Percentiles rank a stretch among this genome's conserved stretches.
Evolutionary conservation across 23 tunicate genomes (phyloP).

Genomic region (Trididemnum clinides): DNA sequence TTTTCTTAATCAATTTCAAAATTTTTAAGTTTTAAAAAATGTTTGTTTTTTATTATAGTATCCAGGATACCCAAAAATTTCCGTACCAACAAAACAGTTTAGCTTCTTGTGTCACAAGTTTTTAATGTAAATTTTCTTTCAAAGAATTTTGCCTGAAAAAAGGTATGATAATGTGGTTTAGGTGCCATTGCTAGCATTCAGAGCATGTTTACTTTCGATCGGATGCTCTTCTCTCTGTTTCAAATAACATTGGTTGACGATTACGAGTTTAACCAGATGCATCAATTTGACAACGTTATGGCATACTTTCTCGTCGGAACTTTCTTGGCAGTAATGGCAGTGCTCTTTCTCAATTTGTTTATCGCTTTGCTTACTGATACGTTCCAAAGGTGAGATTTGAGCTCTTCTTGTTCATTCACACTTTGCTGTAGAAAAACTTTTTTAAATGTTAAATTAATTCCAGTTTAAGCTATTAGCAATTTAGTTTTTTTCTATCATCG

Average conservation of each 20-base stretch:
- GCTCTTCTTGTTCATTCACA: too few species aligned
- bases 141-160: not conserved
- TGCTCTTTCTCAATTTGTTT: conserved; percentile 73
- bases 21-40: too few species aligned
- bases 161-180: not conserved
- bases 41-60: too few species aligned
- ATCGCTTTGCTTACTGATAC: conserved; percentile 91
- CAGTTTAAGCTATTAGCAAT: too few species aligned
- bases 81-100: too few species aligned
- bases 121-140: too few species aligned
- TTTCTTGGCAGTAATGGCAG: conserved; percentile 64
- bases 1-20: too few species aligned
- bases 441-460: too few species aligned
- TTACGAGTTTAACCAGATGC: conserved; percentile 76
- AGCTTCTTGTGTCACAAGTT: too few species aligned
- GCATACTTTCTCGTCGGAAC: conserved; percentile 71
- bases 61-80: too few species aligned
- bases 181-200: conserved; percentile 42
- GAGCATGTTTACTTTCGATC: conserved; percentile 69
- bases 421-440: too few species aligned
- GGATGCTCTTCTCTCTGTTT: conserved; percentile 66
- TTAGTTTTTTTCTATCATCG: too few species aligned
- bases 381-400: conserved; percentile 73
- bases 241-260: conserved; percentile 89
- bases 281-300: conserved; percentile 65